A percentile compares a stretch with the other conserved stretches of the same genome.
These are phyloP conservation scores for Napeogenes inachia DNA, from an alignment of 2,888 invertebrate genomes.

Conservation along the genomic window DNA sequence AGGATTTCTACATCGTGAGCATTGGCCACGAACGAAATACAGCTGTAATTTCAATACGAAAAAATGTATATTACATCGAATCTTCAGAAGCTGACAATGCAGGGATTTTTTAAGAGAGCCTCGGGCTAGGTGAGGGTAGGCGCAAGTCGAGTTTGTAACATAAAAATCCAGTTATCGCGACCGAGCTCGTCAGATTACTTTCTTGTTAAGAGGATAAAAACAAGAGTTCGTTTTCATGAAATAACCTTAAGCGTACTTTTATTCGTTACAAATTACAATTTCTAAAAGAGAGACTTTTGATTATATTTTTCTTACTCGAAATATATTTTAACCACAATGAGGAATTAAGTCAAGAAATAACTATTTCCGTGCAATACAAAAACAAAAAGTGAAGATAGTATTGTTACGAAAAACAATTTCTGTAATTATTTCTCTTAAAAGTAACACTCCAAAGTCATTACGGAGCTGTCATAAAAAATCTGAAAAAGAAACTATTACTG, in stretches of 20 bases:
- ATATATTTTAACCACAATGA: conserved; percentile 16
- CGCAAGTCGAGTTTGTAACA: conserved; percentile 74
- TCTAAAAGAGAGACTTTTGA: conserved; percentile 12
- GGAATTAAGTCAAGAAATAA: conserved; percentile 19
- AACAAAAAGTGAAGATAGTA: conserved; percentile 23
- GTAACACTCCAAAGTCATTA: conserved; percentile 35
- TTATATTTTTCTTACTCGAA: conserved; percentile 13
- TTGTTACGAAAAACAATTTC: conserved; percentile 23
- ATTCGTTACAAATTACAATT: conserved; percentile 21
- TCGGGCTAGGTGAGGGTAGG: conserved; percentile 74
- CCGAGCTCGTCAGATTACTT: conserved; percentile 75
- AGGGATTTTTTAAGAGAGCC: conserved; percentile 69
- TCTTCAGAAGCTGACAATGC: conserved; percentile 72
- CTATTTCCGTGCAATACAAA: conserved; percentile 23
- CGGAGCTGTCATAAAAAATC: conserved; percentile 31
- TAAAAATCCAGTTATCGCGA: conserved; percentile 76
- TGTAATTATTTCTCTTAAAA: conserved; percentile 32
- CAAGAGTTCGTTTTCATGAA: conserved; percentile 70
- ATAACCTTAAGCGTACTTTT: conserved; percentile 58
- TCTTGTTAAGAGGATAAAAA: conserved; percentile 76
- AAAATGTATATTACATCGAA: conserved; percentile 73
- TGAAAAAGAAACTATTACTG: conserved; percentile 33
- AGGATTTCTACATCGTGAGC: conserved; percentile 62
- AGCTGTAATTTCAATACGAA: conserved; percentile 70
- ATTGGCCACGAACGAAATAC: conserved; percentile 66